phyloP scores from a whole-genome alignment of 2,113 vertebrate species.

The Melanostigma gelatinosum region DNA sequence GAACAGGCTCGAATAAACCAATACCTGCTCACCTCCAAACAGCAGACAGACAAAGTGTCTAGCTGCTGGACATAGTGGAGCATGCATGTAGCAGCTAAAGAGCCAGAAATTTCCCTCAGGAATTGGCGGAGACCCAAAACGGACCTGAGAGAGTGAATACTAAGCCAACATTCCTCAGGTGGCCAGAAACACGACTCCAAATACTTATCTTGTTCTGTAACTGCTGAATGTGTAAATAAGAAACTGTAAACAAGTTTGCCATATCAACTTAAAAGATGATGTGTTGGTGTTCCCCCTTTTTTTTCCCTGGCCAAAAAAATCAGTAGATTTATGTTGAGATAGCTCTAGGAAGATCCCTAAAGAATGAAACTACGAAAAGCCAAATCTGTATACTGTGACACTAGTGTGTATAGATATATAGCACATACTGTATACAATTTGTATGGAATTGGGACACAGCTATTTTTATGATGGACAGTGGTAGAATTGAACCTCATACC shows the following conservation, averaged over 20 bases:
- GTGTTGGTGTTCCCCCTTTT: neutral
- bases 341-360: neutral
- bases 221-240: neutral
- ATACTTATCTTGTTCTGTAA: neutral
- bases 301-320: neutral
- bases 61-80: neutral
- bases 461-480: neutral
- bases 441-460: neutral
- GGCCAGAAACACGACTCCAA: neutral
- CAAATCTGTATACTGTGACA: no score
- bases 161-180: neutral
- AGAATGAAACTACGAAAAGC: neutral
- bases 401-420: neutral
- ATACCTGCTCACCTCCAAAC: neutral
- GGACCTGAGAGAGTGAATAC: neutral
- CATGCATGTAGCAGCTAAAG: neutral
- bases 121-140: neutral
- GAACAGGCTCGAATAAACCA: no score
- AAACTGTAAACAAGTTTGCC: neutral
- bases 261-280: neutral
- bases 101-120: neutral
- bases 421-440: neutral
- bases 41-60: neutral
- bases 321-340: neutral
- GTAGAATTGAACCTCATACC: neutral